Conservation (phyloP, 2,113 vertebrate genomes). For the Antechinus flavipes region DNA sequence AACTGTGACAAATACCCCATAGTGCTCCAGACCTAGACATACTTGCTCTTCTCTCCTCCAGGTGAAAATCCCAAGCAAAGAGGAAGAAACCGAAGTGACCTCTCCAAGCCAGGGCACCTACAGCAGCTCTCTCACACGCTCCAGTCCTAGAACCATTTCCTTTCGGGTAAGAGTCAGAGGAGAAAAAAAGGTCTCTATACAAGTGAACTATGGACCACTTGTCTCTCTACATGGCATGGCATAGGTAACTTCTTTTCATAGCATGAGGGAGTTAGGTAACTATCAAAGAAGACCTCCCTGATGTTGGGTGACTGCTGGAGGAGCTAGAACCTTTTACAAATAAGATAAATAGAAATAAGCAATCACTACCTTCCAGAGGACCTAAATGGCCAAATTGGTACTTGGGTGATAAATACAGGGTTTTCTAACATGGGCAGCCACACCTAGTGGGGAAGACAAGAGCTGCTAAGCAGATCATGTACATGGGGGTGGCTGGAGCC, state of each 20-base stretch:
- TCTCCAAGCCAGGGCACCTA: conserved; percentile 72
- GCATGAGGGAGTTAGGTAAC: neutral
- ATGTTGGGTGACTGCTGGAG: too few species aligned
- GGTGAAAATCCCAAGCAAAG: conserved; percentile 69
- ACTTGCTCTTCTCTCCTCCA: conserved; percentile 13
- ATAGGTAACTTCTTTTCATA: fast-evolving
- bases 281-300: neutral
- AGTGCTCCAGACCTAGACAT: neutral
- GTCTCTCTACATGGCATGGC: neutral
- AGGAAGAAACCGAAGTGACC: conserved; percentile 30
- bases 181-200: neutral
- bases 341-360: neutral
- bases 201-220: neutral
- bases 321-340: neutral
- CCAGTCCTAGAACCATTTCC: conserved; percentile 91
- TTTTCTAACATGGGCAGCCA: neutral
- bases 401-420: neutral
- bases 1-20: neutral
- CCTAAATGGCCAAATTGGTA: neutral
- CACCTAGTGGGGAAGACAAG: conserved; percentile 34
- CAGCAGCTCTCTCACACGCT: conserved; percentile 87
- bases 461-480: conserved; percentile 10
- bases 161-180: conserved; percentile 89
- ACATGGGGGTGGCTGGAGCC: neutral
- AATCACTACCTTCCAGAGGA: neutral